These are phyloP conservation scores for Pterostichus madidus DNA, from an alignment of 2,888 invertebrate species.

Conservation along the genomic window DNA sequence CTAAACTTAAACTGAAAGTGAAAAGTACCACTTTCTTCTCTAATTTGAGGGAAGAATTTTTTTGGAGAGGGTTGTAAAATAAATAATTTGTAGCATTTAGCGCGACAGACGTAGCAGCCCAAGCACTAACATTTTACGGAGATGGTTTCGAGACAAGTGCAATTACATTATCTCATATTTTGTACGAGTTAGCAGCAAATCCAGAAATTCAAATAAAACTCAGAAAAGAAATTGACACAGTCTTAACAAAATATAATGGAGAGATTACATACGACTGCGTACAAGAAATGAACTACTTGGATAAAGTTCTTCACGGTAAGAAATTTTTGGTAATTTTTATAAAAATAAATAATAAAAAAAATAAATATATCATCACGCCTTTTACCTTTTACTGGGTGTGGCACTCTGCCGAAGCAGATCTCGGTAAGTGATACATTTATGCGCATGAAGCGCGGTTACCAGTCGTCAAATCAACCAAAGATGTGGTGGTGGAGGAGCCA, in stretches of 20 bases:
- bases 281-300: conserved; percentile 77
- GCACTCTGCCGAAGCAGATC: too few relatives aligned
- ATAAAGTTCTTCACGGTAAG: conserved; percentile 75
- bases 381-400: too few relatives aligned
- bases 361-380: too few relatives aligned
- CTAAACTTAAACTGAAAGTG: too few relatives aligned
- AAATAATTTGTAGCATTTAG: conserved; percentile 68
- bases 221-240: conserved; percentile 74
- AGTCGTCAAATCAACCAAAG: not conserved
- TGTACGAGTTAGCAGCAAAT: conserved; percentile 74
- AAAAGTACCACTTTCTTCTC: too few relatives aligned
- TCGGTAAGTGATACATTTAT: too few relatives aligned
- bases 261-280: conserved; percentile 75
- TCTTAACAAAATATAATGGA: conserved; percentile 72
- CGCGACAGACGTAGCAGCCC: conserved; percentile 73
- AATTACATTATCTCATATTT: conserved; percentile 33
- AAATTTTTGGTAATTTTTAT: too few relatives aligned
- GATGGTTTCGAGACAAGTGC: conserved; percentile 78
- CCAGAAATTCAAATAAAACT: conserved; percentile 75
- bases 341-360: too few relatives aligned
- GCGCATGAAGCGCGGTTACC: not conserved
- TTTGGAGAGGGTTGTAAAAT: too few relatives aligned
- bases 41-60: too few relatives aligned
- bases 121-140: conserved; percentile 75
- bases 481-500: too few relatives aligned